Evolutionary conservation across 2,113 vertebrate genomes (phyloP).

Genomic region (Hippocampus mohnikei): DNA sequence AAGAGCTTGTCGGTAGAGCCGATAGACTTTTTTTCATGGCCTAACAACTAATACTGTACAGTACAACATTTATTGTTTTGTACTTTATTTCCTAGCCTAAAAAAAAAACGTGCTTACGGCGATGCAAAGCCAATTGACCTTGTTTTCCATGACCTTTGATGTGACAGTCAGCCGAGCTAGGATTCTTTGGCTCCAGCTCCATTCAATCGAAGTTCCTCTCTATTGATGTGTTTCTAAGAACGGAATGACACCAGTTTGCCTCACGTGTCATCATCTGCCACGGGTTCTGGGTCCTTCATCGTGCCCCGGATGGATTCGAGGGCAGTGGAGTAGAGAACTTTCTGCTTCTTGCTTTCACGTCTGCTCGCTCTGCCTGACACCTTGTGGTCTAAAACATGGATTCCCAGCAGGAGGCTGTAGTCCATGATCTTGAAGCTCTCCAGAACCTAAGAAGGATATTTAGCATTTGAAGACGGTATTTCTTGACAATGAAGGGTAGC

Average conservation of each 20-base stretch:
- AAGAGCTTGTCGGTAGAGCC: too few relatives aligned
- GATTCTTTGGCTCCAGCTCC: too few relatives aligned
- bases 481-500: not conserved
- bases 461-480: not conserved
- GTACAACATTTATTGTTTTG: too few relatives aligned
- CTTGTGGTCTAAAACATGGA: conserved; percentile 82
- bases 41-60: too few relatives aligned
- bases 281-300: conserved; percentile 76
- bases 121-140: too few relatives aligned
- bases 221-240: not conserved
- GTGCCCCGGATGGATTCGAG: conserved; percentile 93
- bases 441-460: conserved; percentile 75
- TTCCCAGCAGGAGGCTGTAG: conserved; percentile 90
- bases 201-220: too few relatives aligned
- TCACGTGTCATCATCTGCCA: conserved; percentile 84
- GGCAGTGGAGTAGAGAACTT: conserved; percentile 93
- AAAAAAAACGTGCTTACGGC: too few relatives aligned
- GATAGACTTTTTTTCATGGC: too few relatives aligned
- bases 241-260: conserved; percentile 22
- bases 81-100: too few relatives aligned
- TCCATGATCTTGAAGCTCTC: conserved; percentile 99
- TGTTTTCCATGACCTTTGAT: too few relatives aligned
- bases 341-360: conserved; percentile 83
- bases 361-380: conserved; percentile 70
- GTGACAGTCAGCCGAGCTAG: too few relatives aligned